Percentiles rank a stretch among this genome's conserved stretches.
These are phyloP conservation scores for Trachelipus rathkii DNA, from an alignment of 1,140 invertebrate genomes.

Conservation along the genomic window DNA sequence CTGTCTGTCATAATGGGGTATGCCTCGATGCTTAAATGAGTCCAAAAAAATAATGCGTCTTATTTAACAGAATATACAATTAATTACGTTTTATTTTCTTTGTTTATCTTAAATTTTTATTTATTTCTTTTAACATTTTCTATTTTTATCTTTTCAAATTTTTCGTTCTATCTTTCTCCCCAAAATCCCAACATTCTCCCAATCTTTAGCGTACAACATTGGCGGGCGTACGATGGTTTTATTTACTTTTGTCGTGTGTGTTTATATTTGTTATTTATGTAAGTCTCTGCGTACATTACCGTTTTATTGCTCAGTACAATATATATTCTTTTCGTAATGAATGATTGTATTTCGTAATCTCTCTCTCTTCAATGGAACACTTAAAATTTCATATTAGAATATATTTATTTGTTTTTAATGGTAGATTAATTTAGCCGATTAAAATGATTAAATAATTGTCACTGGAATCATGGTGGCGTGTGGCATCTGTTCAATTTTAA, in stretches of 20 bases:
- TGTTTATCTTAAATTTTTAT: too few species aligned
- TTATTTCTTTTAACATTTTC: too few species aligned
- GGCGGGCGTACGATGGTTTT: slow-evolving; percentile 7
- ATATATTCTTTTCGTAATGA: neutral
- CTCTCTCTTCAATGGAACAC: neutral
- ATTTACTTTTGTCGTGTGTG: neutral
- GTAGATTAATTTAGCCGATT: neutral
- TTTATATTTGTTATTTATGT: neutral
- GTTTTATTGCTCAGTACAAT: neutral
- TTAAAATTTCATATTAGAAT: neutral
- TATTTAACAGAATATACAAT: too few species aligned
- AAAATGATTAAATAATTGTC: slow-evolving; percentile 12
- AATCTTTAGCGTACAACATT: neutral
- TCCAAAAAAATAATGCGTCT: too few species aligned
- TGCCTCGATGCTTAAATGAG: too few species aligned
- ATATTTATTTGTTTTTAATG: slow-evolving; percentile 2
- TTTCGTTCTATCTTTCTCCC: too few species aligned
- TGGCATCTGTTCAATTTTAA: neutral
- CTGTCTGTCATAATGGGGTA: too few species aligned
- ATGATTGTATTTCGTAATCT: too few species aligned
- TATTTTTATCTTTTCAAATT: too few species aligned
- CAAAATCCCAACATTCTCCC: neutral
- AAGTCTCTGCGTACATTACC: neutral
- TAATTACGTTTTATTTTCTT: too few species aligned
- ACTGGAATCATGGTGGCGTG: neutral